phyloP scores from a whole-genome alignment of 2,113 vertebrate genomes.

The Sprattus sprattus region DNA sequence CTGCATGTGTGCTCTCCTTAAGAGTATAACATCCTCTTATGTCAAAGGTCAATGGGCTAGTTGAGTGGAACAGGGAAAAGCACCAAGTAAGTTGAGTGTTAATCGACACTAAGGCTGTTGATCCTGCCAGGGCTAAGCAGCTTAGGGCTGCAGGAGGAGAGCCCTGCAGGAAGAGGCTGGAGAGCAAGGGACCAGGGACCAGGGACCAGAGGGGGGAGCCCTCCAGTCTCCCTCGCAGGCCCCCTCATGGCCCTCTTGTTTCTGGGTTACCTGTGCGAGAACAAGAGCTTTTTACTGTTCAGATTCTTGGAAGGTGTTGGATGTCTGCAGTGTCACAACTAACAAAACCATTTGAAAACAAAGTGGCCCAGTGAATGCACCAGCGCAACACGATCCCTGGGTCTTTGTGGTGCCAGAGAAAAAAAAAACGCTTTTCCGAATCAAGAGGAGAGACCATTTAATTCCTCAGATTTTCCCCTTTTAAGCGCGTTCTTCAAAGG shows the following conservation, averaged over 20 bases:
- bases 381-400: constrained; percentile 68
- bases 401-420: constrained; percentile 65
- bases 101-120: constrained; percentile 22
- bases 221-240: not conserved
- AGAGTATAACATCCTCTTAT: not conserved
- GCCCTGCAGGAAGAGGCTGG: constrained; percentile 38
- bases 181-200: constrained; percentile 4
- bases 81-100: constrained; percentile 42
- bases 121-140: constrained; percentile 60
- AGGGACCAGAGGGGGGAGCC: not conserved
- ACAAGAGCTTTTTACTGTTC: constrained; percentile 65
- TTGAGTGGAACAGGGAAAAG: constrained; percentile 52
- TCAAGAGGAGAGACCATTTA: constrained; percentile 69
- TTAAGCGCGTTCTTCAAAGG: constrained; percentile 76
- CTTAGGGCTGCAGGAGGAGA: constrained; percentile 56
- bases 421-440: constrained; percentile 69
- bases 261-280: constrained; percentile 56
- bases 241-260: constrained; percentile 38
- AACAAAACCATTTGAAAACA: constrained; percentile 86
- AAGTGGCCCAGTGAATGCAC: constrained; percentile 76
- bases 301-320: constrained; percentile 78
- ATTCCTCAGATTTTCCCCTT: constrained; percentile 63
- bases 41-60: constrained; percentile 42
- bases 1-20: not conserved
- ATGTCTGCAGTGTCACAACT: constrained; percentile 82